These are phyloP conservation scores for Harpagus bidentatus DNA, from an alignment of 2,113 vertebrate species.

Conservation along the genomic window DNA sequence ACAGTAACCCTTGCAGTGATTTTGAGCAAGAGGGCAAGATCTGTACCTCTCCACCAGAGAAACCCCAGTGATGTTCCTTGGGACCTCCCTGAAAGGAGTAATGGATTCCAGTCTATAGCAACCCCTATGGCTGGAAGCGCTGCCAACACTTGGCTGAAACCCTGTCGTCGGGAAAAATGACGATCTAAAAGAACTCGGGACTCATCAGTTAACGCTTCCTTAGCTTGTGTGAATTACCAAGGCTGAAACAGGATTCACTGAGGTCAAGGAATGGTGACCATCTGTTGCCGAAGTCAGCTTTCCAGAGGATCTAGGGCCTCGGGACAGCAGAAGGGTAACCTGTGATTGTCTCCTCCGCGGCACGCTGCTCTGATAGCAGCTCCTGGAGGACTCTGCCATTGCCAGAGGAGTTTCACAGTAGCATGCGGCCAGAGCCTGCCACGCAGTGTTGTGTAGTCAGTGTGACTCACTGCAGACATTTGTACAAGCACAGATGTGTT, in stretches of 20 bases:
- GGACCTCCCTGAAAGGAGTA: not conserved
- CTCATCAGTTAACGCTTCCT: not conserved
- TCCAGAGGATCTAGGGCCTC: not conserved
- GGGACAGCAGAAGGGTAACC: not conserved
- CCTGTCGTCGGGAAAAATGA: not conserved
- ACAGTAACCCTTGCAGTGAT: not conserved
- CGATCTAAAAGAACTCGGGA: not conserved
- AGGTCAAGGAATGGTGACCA: not conserved
- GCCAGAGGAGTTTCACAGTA: not conserved
- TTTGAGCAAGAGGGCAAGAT: not conserved
- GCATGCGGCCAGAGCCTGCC: fast-evolving
- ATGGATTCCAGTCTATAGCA: not conserved
- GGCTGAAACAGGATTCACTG: not conserved
- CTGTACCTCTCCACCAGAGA: not conserved
- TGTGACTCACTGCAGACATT: not conserved
- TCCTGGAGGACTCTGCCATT: not conserved
- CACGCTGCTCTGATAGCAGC: not conserved
- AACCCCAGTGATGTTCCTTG: not conserved
- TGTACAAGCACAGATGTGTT: not conserved
- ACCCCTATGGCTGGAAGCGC: not conserved
- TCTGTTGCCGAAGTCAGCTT: not conserved
- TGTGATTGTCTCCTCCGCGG: not conserved
- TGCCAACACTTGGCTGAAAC: not conserved
- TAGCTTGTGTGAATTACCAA: not conserved
- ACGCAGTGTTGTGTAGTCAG: not conserved